These are phyloP conservation scores for Perdita meconis DNA, from an alignment of 2,888 invertebrate genomes.

Conservation along the genomic window DNA sequence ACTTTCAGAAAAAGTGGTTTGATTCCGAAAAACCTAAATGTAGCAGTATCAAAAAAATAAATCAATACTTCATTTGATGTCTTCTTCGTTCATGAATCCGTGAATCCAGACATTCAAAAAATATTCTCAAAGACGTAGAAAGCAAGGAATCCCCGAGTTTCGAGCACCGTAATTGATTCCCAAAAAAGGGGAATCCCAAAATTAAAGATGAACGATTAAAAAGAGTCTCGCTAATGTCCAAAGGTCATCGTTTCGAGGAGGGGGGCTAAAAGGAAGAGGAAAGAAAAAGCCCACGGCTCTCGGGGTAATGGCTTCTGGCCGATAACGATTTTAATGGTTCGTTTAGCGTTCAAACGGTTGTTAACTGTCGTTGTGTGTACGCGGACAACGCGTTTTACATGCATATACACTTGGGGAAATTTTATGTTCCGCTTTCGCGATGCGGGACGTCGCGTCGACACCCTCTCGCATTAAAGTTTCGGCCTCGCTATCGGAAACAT, in stretches of 20 bases:
- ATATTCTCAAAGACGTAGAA: too few species aligned
- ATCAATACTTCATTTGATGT: too few species aligned
- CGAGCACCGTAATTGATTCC: neutral
- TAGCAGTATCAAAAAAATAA: too few species aligned
- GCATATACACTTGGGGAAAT: conserved; percentile 28
- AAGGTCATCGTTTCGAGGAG: conserved; percentile 20
- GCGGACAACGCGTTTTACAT: conserved; percentile 23
- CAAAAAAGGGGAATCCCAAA: neutral
- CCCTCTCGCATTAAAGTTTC: conserved; percentile 15
- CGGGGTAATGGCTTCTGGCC: conserved; percentile 53
- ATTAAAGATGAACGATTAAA: conserved; percentile 5
- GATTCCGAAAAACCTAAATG: too few species aligned
- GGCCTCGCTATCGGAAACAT: neutral
- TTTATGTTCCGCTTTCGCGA: conserved; percentile 23
- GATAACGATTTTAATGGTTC: conserved; percentile 69
- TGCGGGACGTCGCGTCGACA: conserved; percentile 2
- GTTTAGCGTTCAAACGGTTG: conserved; percentile 67
- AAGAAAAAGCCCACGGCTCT: conserved; percentile 34
- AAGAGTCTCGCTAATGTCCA: neutral
- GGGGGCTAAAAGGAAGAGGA: conserved; percentile 10
- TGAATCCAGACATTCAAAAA: too few species aligned
- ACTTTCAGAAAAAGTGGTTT: too few species aligned
- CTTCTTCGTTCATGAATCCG: too few species aligned
- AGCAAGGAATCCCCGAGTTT: too few species aligned
- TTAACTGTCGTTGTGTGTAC: conserved; percentile 52